These are phyloP conservation scores for Meganola albula DNA, from an alignment of 2,888 invertebrate species.

Conservation along the genomic window DNA sequence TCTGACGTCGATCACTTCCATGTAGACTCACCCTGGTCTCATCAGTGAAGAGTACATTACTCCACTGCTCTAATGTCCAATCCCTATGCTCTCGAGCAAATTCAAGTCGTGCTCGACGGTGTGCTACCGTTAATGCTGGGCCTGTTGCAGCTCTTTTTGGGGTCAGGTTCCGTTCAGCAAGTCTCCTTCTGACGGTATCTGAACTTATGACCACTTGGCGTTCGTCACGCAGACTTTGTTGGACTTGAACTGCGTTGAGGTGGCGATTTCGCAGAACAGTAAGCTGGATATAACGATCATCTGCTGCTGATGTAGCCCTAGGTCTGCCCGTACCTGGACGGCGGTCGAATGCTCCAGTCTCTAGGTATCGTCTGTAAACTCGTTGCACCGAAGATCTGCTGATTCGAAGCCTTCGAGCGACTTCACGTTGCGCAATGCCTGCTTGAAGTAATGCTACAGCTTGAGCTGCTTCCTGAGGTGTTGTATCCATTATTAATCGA, in stretches of 20 bases:
- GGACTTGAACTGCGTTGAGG: too few species aligned
- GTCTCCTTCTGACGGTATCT: slow-evolving; percentile 1
- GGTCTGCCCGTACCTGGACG: neutral
- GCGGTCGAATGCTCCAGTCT: neutral
- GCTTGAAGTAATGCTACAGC: neutral
- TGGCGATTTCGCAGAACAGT: neutral
- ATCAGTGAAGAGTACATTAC: too few species aligned
- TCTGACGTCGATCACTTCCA: too few species aligned
- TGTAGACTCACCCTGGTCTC: too few species aligned
- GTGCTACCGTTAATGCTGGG: neutral
- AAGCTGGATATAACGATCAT: neutral
- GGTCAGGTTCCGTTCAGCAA: neutral
- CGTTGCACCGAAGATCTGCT: neutral
- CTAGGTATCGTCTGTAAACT: neutral
- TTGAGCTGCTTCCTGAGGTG: neutral
- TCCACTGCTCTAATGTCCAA: too few species aligned
- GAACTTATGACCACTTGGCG: neutral
- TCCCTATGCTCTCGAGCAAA: too few species aligned
- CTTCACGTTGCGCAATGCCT: slow-evolving; percentile 1
- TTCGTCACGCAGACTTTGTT: neutral
- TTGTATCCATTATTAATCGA: neutral
- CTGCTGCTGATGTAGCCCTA: neutral
- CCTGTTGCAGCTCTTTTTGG: slow-evolving; percentile 2
- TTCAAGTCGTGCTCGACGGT: neutral
- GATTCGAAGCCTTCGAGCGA: slow-evolving; percentile 1